A percentile compares a stretch with the other conserved stretches of the same genome.
Evolutionary conservation across 2,113 vertebrate species (phyloP).

Genomic region (Cygnus buccinator): DNA sequence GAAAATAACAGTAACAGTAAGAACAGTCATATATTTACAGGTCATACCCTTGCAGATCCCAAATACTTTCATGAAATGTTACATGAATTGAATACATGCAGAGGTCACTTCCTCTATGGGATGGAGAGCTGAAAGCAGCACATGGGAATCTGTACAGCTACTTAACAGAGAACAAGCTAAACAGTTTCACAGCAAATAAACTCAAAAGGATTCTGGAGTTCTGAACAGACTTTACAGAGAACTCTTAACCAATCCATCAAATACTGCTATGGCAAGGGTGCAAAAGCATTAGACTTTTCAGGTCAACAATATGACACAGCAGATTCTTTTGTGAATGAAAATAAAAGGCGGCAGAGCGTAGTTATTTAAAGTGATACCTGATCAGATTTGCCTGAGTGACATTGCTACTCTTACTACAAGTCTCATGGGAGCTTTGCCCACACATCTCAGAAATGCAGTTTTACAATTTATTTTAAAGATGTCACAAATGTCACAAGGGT

Average conservation of each 20-base stretch:
- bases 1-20: neutral
- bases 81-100: neutral
- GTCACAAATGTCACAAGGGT: neutral
- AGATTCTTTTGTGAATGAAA: neutral
- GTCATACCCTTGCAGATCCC: neutral
- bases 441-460: neutral
- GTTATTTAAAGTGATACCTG: constrained; percentile 13
- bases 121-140: neutral
- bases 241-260: neutral
- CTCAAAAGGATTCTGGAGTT: neutral
- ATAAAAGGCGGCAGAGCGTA: neutral
- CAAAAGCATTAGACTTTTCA: neutral
- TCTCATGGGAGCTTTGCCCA: neutral
- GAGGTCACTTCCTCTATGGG: neutral
- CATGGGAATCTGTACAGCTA: neutral
- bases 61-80: neutral
- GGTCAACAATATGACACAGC: neutral
- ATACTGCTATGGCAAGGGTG: neutral
- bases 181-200: neutral
- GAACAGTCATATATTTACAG: neutral
- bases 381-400: neutral
- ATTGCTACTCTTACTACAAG: neutral
- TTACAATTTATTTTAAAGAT: neutral
- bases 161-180: neutral
- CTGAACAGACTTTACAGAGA: neutral